Conservation (phyloP, 1,140 invertebrate species). For the Schmidtea mediterranea region DNA sequence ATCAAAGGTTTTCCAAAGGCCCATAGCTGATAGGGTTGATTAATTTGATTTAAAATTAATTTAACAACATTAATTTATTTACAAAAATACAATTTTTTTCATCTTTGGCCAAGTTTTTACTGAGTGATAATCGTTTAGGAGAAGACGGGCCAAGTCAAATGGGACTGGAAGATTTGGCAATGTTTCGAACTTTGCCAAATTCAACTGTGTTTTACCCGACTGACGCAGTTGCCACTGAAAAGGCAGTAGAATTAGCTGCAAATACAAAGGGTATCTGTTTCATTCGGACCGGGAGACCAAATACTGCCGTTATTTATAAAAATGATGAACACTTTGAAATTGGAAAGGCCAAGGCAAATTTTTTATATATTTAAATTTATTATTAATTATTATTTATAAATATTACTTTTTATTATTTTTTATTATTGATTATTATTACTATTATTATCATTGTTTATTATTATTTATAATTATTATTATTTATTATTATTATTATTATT, state of each 20-base stretch:
- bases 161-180: constrained; percentile 82
- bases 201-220: constrained; percentile 82
- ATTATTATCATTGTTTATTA: too few relatives aligned
- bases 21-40: too few relatives aligned
- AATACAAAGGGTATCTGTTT: constrained; percentile 82
- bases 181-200: constrained; percentile 71
- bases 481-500: too few relatives aligned
- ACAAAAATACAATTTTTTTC: too few relatives aligned
- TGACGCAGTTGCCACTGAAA: constrained; percentile 73
- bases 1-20: too few relatives aligned
- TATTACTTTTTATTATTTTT: not conserved
- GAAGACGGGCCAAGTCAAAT: constrained; percentile 98
- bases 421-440: too few relatives aligned
- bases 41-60: too few relatives aligned
- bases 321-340: constrained; percentile 55
- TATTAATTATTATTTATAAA: not conserved
- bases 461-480: too few relatives aligned
- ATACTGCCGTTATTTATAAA: constrained; percentile 55
- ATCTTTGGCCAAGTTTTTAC: too few relatives aligned
- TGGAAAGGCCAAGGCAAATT: constrained; percentile 32
- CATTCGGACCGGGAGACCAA: constrained; percentile 72
- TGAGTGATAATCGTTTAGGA: constrained; percentile 34
- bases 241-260: constrained; percentile 73
- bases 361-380: constrained; percentile 3
- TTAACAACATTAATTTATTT: too few relatives aligned